Percentiles rank a stretch among this genome's conserved stretches.
These are phyloP conservation scores for Cromileptes altivelis DNA, from an alignment of 2,113 vertebrate species.

Conservation along the genomic window DNA sequence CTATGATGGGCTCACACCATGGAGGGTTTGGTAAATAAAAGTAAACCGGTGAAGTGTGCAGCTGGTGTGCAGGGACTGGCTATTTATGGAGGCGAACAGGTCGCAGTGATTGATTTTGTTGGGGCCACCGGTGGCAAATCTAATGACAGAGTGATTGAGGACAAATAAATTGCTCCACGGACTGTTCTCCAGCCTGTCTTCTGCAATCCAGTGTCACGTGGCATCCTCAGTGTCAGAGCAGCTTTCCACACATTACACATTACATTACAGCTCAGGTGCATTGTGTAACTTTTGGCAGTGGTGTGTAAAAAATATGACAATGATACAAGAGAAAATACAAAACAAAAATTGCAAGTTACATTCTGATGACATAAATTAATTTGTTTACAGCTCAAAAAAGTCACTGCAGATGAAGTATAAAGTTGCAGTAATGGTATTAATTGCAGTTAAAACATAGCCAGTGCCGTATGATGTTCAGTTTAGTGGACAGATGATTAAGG, in stretches of 20 bases:
- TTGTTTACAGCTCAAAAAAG: too few relatives aligned
- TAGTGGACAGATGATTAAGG: too few relatives aligned
- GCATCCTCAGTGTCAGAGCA: neutral
- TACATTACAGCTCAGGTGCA: neutral
- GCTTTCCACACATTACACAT: neutral
- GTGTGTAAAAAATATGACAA: neutral
- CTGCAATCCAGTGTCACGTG: neutral
- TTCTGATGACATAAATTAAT: too few relatives aligned
- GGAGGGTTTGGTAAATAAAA: slow-evolving; percentile 31
- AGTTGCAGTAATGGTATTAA: too few relatives aligned
- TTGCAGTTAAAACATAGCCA: too few relatives aligned
- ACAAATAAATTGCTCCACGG: slow-evolving; percentile 23
- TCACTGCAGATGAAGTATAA: too few relatives aligned
- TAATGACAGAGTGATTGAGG: slow-evolving; percentile 13
- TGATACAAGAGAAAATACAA: neutral
- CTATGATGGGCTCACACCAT: slow-evolving; percentile 31
- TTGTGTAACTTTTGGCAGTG: neutral
- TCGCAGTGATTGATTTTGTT: slow-evolving; percentile 47
- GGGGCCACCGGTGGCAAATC: slow-evolving; percentile 30
- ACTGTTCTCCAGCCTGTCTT: neutral
- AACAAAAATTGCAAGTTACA: too few relatives aligned
- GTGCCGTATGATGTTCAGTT: too few relatives aligned
- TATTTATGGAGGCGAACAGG: slow-evolving; percentile 23
- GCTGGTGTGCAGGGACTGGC: slow-evolving; percentile 24
- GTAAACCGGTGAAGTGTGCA: slow-evolving; percentile 27